phyloP scores from a whole-genome alignment of 64 coral and sea anemone species.

The Porites australiensis region DNA sequence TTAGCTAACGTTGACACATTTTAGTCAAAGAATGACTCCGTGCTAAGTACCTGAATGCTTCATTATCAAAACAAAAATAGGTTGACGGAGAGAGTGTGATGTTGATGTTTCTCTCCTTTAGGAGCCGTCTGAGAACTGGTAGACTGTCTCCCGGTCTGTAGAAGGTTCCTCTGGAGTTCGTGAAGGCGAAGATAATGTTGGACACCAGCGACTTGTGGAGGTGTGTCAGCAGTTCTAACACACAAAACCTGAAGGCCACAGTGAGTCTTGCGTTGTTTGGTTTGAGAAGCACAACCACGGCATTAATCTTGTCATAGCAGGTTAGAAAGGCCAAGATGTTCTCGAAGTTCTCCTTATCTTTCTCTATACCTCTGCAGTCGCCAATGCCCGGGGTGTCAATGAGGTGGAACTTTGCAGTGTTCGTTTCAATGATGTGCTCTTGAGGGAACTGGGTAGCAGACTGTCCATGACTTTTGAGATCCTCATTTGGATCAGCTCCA shows the following conservation, averaged over 20 bases:
- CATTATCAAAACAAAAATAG: constrained; percentile 61
- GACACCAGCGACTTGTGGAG: constrained; percentile 44
- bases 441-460: constrained; percentile 28
- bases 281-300: constrained; percentile 35
- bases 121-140: constrained; percentile 3
- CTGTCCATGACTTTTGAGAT: not conserved
- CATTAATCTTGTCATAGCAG: constrained; percentile 30
- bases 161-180: constrained; percentile 44
- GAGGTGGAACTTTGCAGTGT: constrained; percentile 31
- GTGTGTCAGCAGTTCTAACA: constrained; percentile 27
- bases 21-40: not conserved
- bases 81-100: constrained; percentile 28
- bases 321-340: constrained; percentile 48
- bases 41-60: constrained; percentile 49
- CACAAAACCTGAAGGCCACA: constrained; percentile 36
- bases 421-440: constrained; percentile 6
- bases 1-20: no score
- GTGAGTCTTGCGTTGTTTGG: constrained; percentile 36
- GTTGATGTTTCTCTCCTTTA: not conserved
- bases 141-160: constrained; percentile 26
- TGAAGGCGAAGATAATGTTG: constrained; percentile 48
- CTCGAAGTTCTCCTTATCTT: constrained; percentile 39
- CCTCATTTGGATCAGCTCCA: constrained; percentile 20
- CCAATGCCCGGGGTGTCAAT: constrained; percentile 51
- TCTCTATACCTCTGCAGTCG: constrained; percentile 15